phyloP scores from a whole-genome alignment of 2,113 vertebrate genomes.

The Phylloscopus trochilus region DNA sequence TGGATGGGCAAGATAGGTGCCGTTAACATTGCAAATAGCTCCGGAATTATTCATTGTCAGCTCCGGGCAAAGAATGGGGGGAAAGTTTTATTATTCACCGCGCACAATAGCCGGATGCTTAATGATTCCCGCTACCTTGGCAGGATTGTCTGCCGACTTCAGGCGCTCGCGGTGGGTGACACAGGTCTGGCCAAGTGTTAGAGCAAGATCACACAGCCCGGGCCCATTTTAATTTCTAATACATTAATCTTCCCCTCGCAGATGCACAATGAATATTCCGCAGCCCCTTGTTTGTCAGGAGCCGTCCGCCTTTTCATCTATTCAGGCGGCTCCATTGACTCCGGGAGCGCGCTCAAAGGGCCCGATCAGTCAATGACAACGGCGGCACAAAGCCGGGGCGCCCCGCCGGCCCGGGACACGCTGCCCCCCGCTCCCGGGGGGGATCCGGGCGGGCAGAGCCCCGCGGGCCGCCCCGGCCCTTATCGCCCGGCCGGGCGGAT shows the following conservation, averaged over 20 bases:
- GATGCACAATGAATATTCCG: conserved; percentile 99
- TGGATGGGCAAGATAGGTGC: conserved; percentile 99
- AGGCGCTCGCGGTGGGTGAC: conserved; percentile 93
- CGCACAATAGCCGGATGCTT: conserved; percentile 96
- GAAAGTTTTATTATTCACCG: conserved; percentile 99
- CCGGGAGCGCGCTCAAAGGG: conserved; percentile 93
- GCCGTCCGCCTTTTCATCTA: conserved; percentile 99
- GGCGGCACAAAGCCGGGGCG: conserved; percentile 87
- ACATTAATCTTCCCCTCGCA: conserved; percentile 99
- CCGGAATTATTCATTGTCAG: conserved; percentile 99
- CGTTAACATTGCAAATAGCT: conserved; percentile 99
- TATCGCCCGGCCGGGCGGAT: conserved; percentile 90
- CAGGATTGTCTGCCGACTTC: conserved; percentile 94
- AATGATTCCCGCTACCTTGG: conserved; percentile 98
- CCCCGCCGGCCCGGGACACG: conserved; percentile 89
- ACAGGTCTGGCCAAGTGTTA: conserved; percentile 99
- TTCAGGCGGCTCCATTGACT: conserved; percentile 98
- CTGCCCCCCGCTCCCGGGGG: conserved; percentile 88
- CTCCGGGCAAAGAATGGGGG: conserved; percentile 82
- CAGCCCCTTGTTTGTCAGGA: conserved; percentile 97
- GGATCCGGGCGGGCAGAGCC: conserved; percentile 74
- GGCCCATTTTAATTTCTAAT: conserved; percentile 99
- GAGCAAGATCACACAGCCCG: conserved; percentile 98
- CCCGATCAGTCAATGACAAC: conserved; percentile 99
- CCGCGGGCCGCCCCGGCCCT: conserved; percentile 83